Evolutionary conservation across 1,140 invertebrate genomes (phyloP), one percentile per base, ranked within the genome.

Genomic region (Conus betulinus): DNA sequence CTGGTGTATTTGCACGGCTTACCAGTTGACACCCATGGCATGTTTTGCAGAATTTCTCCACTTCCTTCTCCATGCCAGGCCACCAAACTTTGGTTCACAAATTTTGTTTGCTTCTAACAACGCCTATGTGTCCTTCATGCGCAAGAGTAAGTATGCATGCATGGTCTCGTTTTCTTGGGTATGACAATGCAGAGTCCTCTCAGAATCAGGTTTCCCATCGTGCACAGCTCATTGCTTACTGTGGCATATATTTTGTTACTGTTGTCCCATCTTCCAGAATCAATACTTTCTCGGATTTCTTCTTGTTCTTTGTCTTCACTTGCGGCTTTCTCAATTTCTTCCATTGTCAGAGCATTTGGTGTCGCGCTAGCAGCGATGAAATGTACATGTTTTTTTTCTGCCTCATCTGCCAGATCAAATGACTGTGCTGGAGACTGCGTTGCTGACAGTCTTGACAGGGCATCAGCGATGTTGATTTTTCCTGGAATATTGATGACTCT

Each of bases 41-140:
- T 17, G 57, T 85, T 81, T 88, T 91, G n/a, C 74, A 84, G 60
- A 67, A 89, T 79, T 88, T 51, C 13, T 92, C 89, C 52, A 85
- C 88, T 15, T 92, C 90, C 87, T 92, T 91, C 51, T 93, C 90
- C 39, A 93, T 88, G 8, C 67, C 67, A 23, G 90, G 81, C 92
- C 92, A 93, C 90, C 89, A 89, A 63, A 91, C 89, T 74, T 90
- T 90, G 20, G 82, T 85, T 88, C 90, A 60, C 5, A 92, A 67
- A 60, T 85, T 76, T 51, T 90, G 82, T n/a, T n/a, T n/a, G n/a
- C n/a, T n/a, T n/a, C n/a, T n/a, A n/a, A n/a, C n/a, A n/a, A n/a
- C n/a, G n/a, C 89, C 87, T n/a, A 85, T 25, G 82, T 91, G 89
- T 63, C 89, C 86, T 55, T 89, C 84, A 67, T 91, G 90, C 25